A percentile compares a stretch with the other conserved stretches of the same genome.
Conservation (phyloP, 2,797 vertebrate species). For the Acanthopagrus latus region DNA sequence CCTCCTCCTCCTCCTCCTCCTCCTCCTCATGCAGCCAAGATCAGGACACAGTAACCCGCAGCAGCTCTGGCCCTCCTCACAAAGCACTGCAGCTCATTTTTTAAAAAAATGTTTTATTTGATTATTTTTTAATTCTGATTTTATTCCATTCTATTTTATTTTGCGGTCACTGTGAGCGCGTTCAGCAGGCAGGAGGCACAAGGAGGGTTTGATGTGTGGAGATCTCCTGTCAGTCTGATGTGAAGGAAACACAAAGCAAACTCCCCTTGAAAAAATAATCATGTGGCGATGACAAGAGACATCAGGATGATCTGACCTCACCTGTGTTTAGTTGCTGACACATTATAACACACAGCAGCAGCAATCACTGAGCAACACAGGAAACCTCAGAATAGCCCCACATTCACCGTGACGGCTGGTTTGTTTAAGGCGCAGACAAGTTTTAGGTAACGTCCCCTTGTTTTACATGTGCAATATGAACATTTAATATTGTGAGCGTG, state of each 20-base stretch:
- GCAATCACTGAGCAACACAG: too few relatives aligned
- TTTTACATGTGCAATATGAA: too few relatives aligned
- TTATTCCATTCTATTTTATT: too few relatives aligned
- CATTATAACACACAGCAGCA: not conserved
- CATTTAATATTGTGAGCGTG: too few relatives aligned
- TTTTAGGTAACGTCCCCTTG: not conserved
- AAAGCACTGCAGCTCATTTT: conserved; percentile 18
- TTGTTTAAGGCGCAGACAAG: not conserved
- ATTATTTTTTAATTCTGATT: not conserved
- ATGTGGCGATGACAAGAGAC: too few relatives aligned
- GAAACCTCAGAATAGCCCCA: too few relatives aligned
- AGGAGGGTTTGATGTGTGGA: not conserved
- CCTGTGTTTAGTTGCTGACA: too few relatives aligned
- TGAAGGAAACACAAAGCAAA: not conserved
- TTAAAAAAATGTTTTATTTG: too few relatives aligned
- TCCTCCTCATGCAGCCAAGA: conserved; percentile 22
- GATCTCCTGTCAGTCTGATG: conserved; percentile 1
- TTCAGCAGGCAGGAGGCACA: too few relatives aligned
- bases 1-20: not conserved
- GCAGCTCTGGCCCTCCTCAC: conserved; percentile 21
- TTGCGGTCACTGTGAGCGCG: too few relatives aligned
- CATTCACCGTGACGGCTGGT: not conserved
- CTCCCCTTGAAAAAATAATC: not conserved
- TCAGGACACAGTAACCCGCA: conserved; percentile 42
- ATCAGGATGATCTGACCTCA: too few relatives aligned